A percentile compares a stretch with the other conserved stretches of the same genome.
These are phyloP conservation scores for Ennomos quercinarius DNA, from an alignment of 2,888 invertebrate species.

Conservation along the genomic window DNA sequence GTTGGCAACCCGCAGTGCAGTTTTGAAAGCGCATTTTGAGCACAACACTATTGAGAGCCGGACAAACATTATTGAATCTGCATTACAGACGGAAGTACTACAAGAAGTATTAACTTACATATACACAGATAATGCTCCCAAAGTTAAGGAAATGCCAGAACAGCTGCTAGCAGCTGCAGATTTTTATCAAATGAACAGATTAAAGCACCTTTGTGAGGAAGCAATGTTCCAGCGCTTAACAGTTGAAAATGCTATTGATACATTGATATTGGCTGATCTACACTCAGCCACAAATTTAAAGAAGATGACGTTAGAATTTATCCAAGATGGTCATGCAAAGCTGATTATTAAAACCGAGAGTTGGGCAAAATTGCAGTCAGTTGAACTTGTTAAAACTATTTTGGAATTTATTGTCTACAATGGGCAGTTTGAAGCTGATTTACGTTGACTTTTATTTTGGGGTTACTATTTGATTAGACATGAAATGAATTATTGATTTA, in stretches of 20 bases:
- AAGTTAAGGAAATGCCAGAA: constrained; percentile 76
- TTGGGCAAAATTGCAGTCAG: constrained; percentile 73
- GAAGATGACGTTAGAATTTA: constrained; percentile 71
- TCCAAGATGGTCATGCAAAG: constrained; percentile 77
- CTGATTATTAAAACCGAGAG: constrained; percentile 76
- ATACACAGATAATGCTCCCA: constrained; percentile 76
- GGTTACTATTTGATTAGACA: too few species aligned
- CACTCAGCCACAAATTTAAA: constrained; percentile 72
- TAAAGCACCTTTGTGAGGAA: constrained; percentile 76
- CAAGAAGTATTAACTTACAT: constrained; percentile 73
- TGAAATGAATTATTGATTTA: too few species aligned
- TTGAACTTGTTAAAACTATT: constrained; percentile 73
- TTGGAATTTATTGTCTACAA: constrained; percentile 76
- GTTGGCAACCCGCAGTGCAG: constrained; percentile 73
- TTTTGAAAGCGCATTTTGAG: constrained; percentile 76
- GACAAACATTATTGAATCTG: constrained; percentile 73
- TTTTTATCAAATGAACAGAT: constrained; percentile 71
- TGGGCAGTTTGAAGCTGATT: constrained; percentile 63
- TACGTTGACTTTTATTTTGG: constrained; percentile 1
- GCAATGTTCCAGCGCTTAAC: constrained; percentile 75
- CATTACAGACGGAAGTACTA: constrained; percentile 70
- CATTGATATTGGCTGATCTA: constrained; percentile 73
- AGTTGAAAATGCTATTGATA: constrained; percentile 78
- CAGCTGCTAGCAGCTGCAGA: constrained; percentile 76
- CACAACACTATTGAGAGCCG: constrained; percentile 74